Evolutionary conservation across 2,797 vertebrate species (phyloP), one percentile per base, ranked within the genome.

Genomic region (Chelon auratus): DNA sequence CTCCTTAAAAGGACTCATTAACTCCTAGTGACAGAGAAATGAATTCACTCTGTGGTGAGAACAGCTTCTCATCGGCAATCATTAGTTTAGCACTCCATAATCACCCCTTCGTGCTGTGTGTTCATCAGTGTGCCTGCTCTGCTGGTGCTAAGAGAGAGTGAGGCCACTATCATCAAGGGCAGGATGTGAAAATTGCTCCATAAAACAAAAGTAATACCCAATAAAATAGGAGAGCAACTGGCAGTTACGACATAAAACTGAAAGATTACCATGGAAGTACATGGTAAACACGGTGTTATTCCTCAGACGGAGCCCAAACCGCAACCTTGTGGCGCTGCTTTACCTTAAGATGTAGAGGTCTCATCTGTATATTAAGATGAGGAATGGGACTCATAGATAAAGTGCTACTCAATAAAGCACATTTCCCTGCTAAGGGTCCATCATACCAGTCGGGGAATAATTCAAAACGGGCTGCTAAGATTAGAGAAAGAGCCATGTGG

Each of bases 181-280:
- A 89, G 80, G 71, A 91, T 87, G 91, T 84, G 90, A 88, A 91
- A 93, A 95, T 91, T 90, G 90, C 91, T 82, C 91, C 91, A 94
- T 95, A 95, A 95, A 95, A 93, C 92, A 94, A 93, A 94, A 90
- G 92, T 93, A 94, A 94, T 93, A 92, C 90, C 90, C 92, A 92
- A 94, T 94, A 94, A 94, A 94, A 89, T 76, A 93, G 83, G 88
- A 85, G 89, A 90, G 89, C 91, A 91, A 92, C 86, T 87, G 90
- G 79, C 89, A 88, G 89, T 92, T 85, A 71, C 85, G 78, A 88
- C 91, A 93, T 93, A 93, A 93, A 93, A 88, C 78, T 93, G 92
- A 95, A 91, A 84, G 84, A 94, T 93, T 82, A 84, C 90, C 60
- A 70, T 62, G 78, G 82, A 89, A 84, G 79, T 83, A 81, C 83